Conservation (phyloP, 2,113 vertebrate genomes). For the rabbit (Oryctolagus cuniculus) region DNA sequence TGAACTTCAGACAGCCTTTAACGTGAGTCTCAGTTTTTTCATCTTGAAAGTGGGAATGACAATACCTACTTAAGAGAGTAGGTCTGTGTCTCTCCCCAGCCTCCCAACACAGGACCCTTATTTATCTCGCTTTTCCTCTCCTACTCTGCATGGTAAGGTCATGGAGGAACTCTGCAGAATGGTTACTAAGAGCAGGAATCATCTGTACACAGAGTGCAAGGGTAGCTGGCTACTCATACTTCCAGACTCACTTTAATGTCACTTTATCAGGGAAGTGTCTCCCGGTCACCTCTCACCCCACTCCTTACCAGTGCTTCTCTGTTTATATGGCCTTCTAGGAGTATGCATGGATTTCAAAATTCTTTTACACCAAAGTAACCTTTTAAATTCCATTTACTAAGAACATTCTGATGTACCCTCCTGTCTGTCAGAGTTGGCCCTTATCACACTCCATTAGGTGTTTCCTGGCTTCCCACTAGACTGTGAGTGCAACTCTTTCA, state of each 20-base stretch:
- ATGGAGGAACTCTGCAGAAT: not conserved
- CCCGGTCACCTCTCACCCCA: not conserved
- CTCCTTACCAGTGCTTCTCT: not conserved
- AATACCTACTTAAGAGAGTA: not conserved
- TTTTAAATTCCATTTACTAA: too few species aligned
- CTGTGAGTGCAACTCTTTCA: constrained; percentile 17
- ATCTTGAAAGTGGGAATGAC: not conserved
- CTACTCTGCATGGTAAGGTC: not conserved
- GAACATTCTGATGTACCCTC: not conserved
- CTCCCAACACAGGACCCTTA: not conserved
- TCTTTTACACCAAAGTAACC: too few species aligned
- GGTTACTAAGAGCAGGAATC: not conserved
- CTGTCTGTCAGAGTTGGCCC: not conserved
- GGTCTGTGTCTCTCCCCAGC: not conserved
- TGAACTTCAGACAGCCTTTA: not conserved
- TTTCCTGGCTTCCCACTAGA: constrained; percentile 33
- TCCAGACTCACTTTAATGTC: not conserved
- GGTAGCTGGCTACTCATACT: not conserved
- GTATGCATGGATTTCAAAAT: too few species aligned
- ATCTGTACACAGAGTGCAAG: not conserved
- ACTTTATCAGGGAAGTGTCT: not conserved
- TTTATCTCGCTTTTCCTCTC: not conserved
- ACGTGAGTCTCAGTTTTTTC: not conserved
- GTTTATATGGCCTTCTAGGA: not conserved
- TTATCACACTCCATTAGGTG: not conserved